Conservation (phyloP, 2,797 vertebrate genomes). For the Eleutherodactylus coqui region DNA sequence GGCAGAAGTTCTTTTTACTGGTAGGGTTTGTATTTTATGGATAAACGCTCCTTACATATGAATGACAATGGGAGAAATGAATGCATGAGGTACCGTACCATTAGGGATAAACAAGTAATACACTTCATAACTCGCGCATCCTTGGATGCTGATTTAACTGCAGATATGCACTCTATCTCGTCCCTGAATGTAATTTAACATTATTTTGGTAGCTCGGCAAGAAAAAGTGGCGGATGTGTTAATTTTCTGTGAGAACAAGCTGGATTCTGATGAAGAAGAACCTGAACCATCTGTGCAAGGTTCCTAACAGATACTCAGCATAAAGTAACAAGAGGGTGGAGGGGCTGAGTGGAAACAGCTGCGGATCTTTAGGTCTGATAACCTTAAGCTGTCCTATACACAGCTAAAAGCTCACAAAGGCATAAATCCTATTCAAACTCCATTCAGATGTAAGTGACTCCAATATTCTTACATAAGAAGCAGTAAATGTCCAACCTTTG, state of each 20-base stretch:
- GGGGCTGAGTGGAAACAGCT: slow-evolving; percentile 62
- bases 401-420: slow-evolving; percentile 20
- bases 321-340: slow-evolving; percentile 46
- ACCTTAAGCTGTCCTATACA: slow-evolving; percentile 61
- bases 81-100: not conserved
- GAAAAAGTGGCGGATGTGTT: slow-evolving; percentile 30
- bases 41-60: too few relatives aligned
- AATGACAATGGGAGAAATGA: not conserved
- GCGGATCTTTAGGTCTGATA: slow-evolving; percentile 59
- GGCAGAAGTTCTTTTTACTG: too few relatives aligned
- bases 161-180: not conserved
- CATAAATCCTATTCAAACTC: slow-evolving; percentile 41
- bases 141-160: not conserved
- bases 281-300: slow-evolving; percentile 62
- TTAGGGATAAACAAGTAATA: not conserved
- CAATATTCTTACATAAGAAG: slow-evolving; percentile 14
- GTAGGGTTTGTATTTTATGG: too few relatives aligned
- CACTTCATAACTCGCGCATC: not conserved
- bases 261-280: slow-evolving; percentile 39
- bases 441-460: slow-evolving; percentile 39
- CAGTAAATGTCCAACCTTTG: slow-evolving; percentile 21
- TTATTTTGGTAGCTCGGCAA: slow-evolving; percentile 24
- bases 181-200: not conserved
- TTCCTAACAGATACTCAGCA: slow-evolving; percentile 59
- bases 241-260: slow-evolving; percentile 41